Evolutionary conservation across 2,113 vertebrate genomes (phyloP).

Genomic region (Fregata magnificens): DNA sequence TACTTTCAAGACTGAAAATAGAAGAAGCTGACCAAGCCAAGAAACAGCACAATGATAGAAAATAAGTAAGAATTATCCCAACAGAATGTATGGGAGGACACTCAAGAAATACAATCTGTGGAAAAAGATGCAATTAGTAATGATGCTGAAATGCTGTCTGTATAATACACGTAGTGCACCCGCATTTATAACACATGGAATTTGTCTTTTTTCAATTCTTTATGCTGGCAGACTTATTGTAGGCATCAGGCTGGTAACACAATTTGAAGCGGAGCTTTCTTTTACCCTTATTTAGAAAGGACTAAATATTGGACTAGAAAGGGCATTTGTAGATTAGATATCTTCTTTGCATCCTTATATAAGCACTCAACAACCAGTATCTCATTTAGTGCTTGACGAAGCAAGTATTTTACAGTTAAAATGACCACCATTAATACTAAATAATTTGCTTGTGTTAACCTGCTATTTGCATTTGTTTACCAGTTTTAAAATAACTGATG

Average conservation of each 20-base stretch:
- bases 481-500: constrained; percentile 87
- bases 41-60: not conserved
- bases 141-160: not conserved
- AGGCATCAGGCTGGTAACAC: not conserved
- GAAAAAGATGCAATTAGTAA: not conserved
- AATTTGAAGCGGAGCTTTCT: not conserved
- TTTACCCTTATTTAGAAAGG: not conserved
- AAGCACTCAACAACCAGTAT: not conserved
- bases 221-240: not conserved
- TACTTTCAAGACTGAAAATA: not conserved
- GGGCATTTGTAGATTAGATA: not conserved
- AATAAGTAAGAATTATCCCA: not conserved
- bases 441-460: not conserved
- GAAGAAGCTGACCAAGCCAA: not conserved
- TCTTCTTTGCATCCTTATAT: not conserved
- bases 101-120: not conserved
- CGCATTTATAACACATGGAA: not conserved
- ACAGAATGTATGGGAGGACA: not conserved
- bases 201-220: not conserved
- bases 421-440: not conserved
- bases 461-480: constrained; percentile 63
- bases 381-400: not conserved
- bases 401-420: not conserved
- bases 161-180: not conserved
- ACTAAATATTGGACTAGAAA: not conserved